Percentiles rank a stretch among this genome's conserved stretches.
Conservation (phyloP, 2,113 vertebrate genomes). For the Cochlearius cochlearius region DNA sequence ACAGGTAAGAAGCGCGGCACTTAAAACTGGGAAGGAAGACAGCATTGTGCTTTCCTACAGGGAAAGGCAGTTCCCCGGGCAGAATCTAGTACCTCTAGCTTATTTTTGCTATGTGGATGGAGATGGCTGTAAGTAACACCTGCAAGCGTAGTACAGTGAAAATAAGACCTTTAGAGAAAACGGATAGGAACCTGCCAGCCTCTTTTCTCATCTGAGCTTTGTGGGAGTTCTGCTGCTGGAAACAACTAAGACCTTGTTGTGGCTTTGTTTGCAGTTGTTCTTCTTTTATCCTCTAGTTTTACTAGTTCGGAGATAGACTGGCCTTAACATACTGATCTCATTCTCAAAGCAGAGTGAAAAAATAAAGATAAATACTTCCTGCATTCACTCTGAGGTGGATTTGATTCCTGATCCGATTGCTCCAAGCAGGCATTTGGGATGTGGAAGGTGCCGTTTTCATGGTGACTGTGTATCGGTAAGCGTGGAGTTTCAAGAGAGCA, state of each 20-base stretch:
- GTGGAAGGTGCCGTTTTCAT: background rate
- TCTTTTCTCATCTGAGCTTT: background rate
- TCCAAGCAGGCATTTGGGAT: background rate
- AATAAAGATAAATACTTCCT: background rate
- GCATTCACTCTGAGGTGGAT: background rate
- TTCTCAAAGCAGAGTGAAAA: background rate
- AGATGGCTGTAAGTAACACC: accelerated
- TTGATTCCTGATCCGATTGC: background rate
- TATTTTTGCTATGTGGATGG: background rate
- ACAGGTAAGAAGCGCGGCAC: background rate
- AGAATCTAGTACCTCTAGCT: background rate
- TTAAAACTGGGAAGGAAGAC: background rate
- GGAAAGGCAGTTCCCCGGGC: background rate
- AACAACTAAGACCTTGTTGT: background rate
- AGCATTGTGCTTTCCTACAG: accelerated
- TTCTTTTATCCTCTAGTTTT: background rate
- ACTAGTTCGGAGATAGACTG: background rate
- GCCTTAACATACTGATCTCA: background rate
- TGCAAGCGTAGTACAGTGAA: background rate
- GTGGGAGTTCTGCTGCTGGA: background rate
- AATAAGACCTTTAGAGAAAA: background rate
- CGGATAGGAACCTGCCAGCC: background rate
- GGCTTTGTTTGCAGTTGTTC: background rate
- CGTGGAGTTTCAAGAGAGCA: accelerated
- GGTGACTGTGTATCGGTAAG: background rate